Percentiles rank a stretch among this genome's conserved stretches.
Evolutionary conservation across 2,797 vertebrate species (phyloP).

Genomic region (Pyrocephalus nanus): DNA sequence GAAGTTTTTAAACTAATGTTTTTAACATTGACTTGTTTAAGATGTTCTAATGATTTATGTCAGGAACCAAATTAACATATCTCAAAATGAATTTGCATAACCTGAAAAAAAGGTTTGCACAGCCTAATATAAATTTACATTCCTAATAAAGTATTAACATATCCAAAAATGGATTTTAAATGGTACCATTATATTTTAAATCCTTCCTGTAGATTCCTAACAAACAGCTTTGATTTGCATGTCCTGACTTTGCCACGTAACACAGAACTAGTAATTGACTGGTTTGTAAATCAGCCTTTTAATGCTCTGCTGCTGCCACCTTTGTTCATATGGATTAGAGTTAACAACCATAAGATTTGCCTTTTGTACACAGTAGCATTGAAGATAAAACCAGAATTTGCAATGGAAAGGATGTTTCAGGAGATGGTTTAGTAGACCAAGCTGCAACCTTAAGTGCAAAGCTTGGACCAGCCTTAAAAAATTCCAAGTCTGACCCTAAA

Average conservation of each 20-base stretch:
- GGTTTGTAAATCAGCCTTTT: constrained; percentile 19
- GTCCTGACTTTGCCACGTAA: constrained; percentile 63
- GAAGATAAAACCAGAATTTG: not conserved
- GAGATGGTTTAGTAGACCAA: not conserved
- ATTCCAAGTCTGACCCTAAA: not conserved
- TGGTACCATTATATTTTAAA: constrained; percentile 8
- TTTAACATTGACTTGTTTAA: not conserved
- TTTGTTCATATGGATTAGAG: not conserved
- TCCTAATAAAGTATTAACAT: constrained; percentile 60
- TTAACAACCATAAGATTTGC: not conserved
- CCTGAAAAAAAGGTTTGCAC: not conserved
- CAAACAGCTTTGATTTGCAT: constrained; percentile 65
- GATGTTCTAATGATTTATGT: not conserved
- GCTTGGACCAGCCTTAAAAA: accelerated
- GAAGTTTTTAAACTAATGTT: not conserved
- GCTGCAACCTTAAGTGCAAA: not conserved
- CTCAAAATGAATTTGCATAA: constrained; percentile 51
- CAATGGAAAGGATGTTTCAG: not conserved
- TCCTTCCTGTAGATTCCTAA: constrained; percentile 1
- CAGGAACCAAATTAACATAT: constrained; percentile 30
- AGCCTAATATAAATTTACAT: constrained; percentile 49
- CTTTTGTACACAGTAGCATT: accelerated
- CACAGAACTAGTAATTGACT: not conserved
- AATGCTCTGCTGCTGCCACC: not conserved
- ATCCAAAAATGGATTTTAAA: constrained; percentile 51